Percentiles rank a stretch among this genome's conserved stretches.
Evolutionary conservation across 2,113 vertebrate genomes (phyloP).

Genomic region (Aptenodytes patagonicus): DNA sequence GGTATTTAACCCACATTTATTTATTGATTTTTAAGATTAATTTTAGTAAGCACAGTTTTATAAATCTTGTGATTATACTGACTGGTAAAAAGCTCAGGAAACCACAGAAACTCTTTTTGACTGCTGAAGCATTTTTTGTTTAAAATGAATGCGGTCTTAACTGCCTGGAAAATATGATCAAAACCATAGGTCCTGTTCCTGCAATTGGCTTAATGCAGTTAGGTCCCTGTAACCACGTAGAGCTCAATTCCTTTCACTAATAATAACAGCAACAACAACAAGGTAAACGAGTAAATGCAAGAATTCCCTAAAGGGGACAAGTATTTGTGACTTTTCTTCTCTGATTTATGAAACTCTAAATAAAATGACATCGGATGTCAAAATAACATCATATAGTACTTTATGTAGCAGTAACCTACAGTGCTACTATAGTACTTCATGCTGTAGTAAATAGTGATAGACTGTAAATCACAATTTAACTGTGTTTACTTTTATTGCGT

Average conservation of each 20-base stretch:
- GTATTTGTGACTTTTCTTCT: background rate
- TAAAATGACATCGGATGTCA: background rate
- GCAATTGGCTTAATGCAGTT: background rate
- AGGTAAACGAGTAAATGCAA: background rate
- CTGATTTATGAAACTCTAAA: background rate
- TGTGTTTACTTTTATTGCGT: background rate
- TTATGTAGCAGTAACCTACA: background rate
- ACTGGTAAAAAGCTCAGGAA: slow-evolving; percentile 10
- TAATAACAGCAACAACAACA: background rate
- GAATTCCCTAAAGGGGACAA: background rate
- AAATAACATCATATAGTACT: background rate
- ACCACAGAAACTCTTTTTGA: slow-evolving; percentile 24
- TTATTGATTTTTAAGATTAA: slow-evolving; percentile 45
- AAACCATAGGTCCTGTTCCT: background rate
- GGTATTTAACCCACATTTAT: slow-evolving; percentile 25
- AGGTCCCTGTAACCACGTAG: background rate
- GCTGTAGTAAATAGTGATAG: background rate
- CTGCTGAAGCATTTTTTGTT: slow-evolving; percentile 1
- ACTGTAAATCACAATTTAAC: background rate
- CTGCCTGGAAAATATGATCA: slow-evolving; percentile 22
- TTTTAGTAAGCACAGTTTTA: slow-evolving; percentile 40
- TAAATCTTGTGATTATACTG: slow-evolving; percentile 6
- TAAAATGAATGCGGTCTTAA: background rate
- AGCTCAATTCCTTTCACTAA: background rate
- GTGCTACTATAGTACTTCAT: background rate